Evolutionary conservation across 2,888 invertebrate genomes (phyloP).

Genomic region (Automeris io): DNA sequence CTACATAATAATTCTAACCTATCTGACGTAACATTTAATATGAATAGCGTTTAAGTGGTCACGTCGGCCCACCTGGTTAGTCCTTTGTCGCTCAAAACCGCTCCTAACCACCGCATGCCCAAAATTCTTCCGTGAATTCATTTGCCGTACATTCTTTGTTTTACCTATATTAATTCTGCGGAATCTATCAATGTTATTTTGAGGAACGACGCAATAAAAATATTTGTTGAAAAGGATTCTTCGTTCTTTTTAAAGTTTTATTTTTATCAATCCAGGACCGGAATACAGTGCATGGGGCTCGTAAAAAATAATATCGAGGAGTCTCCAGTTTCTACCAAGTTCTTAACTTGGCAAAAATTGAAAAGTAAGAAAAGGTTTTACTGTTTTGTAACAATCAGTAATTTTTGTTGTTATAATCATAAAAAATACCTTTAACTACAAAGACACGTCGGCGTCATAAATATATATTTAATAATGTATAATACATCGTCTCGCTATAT

Average conservation of each 20-base stretch:
- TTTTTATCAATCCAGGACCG: neutral
- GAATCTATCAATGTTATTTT: neutral
- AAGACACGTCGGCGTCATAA: too few relatives aligned
- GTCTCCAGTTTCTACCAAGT: too few relatives aligned
- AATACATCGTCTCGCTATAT: too few relatives aligned
- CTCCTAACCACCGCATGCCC: neutral
- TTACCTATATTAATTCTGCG: conserved; percentile 1
- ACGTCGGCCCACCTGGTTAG: neutral
- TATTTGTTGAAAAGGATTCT: neutral
- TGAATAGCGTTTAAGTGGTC: conserved; percentile 4
- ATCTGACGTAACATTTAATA: conserved; percentile 19
- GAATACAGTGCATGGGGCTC: too few relatives aligned
- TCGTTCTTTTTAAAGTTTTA: neutral
- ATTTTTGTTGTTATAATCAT: too few relatives aligned
- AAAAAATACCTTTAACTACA: too few relatives aligned
- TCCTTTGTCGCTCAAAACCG: neutral
- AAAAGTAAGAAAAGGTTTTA: too few relatives aligned
- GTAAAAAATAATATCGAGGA: too few relatives aligned
- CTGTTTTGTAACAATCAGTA: too few relatives aligned
- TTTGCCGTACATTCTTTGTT: neutral
- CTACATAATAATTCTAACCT: conserved; percentile 3
- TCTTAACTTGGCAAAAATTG: too few relatives aligned
- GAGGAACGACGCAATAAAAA: neutral
- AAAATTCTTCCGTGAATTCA: conserved; percentile 7
- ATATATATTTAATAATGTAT: too few relatives aligned